Evolutionary conservation across 2,888 invertebrate species (phyloP), one percentile per base, ranked within the genome.

Genomic region (Cactoblastis cactorum): DNA sequence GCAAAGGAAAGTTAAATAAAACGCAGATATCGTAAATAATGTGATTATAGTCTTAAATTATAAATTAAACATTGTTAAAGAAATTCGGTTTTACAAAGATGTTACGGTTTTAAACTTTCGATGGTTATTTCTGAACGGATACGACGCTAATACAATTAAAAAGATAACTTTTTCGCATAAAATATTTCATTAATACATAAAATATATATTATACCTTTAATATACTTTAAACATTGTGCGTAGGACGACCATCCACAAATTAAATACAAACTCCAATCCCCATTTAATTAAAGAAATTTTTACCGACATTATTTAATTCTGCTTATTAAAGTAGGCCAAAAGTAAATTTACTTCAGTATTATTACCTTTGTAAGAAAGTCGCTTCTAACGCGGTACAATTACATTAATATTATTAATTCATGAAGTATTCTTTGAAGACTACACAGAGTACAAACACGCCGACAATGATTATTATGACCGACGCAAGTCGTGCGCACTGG

Each of bases 1-100:
- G 28, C 9, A 28, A 9, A 28, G 5, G 12, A 37, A 19, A 3
- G 24, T 45, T 28, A 58, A 74, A 70, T 67, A 57, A 76, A 73
- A 75, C 49, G 53, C 53, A 48, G 32, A 19, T 24, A 61, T 57
- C 69, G 65, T 76, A 74, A 80, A 80, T 80, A 77, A 77, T 68
- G 67, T 69, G 77, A 77, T 77, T 83, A 82, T 83, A 83, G 76
- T 83, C 74, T 77, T 79, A 80, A 76, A 71, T 65, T 56, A 77
- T 65, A 77, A 32, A 75, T 72, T 72, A 65, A 79, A 81, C 76
- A 80, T 56, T 69, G 71, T 79, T 76, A 77, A 71, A 68, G 61
- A 74, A 77, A 77, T 75, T 77, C 75, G 71, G 75, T 71, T 80
- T 75, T 66, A 73, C 63, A 66, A 69, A 65, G 52, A 59, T 57